A percentile compares a stretch with the other conserved stretches of the same genome.
Evolutionary conservation across 2,797 vertebrate genomes (phyloP).

Genomic region (Acrocephalus scirpaceus): DNA sequence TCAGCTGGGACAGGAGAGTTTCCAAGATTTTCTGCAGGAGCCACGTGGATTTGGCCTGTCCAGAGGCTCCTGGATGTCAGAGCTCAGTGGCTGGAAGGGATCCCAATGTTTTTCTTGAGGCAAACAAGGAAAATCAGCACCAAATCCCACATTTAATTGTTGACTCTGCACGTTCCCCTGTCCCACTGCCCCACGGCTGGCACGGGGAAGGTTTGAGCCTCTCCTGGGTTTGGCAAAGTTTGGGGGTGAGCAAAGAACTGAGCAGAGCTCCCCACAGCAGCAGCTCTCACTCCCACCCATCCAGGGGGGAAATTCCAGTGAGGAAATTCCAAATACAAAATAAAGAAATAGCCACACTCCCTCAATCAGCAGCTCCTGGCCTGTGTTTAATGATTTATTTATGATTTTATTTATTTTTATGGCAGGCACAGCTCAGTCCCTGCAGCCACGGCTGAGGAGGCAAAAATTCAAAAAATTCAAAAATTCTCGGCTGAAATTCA

Average conservation of each 20-base stretch:
- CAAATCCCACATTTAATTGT: not conserved
- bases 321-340: no score
- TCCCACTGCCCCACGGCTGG: accelerated
- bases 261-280: not conserved
- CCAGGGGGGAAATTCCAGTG: not conserved
- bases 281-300: not conserved
- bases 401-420: no score
- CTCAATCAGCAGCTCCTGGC: not conserved
- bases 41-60: no score
- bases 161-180: not conserved
- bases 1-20: no score
- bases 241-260: not conserved
- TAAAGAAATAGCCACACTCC: not conserved
- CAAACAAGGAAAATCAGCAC: not conserved
- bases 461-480: not conserved
- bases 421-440: not conserved
- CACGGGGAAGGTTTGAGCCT: accelerated
- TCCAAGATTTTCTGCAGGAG: no score
- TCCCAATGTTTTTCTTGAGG: no score
- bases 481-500: not conserved
- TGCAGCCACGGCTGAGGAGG: not conserved
- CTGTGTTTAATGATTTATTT: not conserved
- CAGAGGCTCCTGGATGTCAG: no score
- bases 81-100: no score
- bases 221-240: not conserved